Base-by-base conservation (phyloP, 2,888 invertebrate genomes). In the Oscheius sp. region DNA sequence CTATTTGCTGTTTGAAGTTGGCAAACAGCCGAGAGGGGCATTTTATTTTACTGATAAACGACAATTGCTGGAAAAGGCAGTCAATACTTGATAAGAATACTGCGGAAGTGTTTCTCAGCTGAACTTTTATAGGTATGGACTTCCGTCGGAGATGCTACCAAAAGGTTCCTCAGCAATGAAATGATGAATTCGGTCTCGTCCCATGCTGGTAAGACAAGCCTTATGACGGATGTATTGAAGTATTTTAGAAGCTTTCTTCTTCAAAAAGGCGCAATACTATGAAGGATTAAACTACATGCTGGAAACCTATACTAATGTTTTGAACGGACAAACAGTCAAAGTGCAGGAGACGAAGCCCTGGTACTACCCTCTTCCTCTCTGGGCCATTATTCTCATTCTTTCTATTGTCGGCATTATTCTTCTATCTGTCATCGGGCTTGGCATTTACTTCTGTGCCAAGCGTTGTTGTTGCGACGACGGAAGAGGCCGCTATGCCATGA, bases 361-460 rank as follows among this genome's bases (percentile, higher is more conserved):
- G 71, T 71, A 71, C 29, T 71, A 29, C 25, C 71, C 71, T 16
- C 61, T 71, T 9, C 71, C 71, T 18, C 29, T 52, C 23, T 71
- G 71, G 71, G 61, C 61, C 21, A 46, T 71, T 43, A 71, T 71
- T 29, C 13, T 43, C 18, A 71, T 71, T 13, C 35, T 53, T 23
- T 61, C 61, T 35, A 27, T 61, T 25, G 49, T 71, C 41, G 61
- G 59, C 7, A 29, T 71, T 16, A 27, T 71, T 27, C 18, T 71
- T 18, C 35, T 71, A 1, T 16, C 53, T 12, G 71, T 56, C 5
- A 27, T 61, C 5, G 63, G 61, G 25, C 18, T 71, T 5, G 52
- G 52, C 23, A 63, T 71, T 25, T 71, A 52, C 43, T 63, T 25
- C 35, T 52, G 49, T 29, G 71, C 45, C 23, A 71, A 61, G 23